phyloP scores from a whole-genome alignment of 2,888 invertebrate species.

The Oegoconia quadripuncta region DNA sequence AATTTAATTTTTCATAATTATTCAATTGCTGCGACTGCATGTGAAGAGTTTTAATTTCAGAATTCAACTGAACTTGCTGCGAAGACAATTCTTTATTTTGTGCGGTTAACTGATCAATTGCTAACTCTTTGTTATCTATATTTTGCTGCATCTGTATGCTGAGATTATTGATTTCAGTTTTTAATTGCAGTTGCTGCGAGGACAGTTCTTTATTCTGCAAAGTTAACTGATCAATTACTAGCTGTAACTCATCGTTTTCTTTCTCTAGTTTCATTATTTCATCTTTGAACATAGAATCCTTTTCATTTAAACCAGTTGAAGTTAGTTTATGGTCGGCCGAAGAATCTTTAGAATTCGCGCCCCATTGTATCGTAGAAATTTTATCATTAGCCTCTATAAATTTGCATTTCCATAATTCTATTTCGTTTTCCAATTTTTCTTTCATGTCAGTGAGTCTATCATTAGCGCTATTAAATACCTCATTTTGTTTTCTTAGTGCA shows the following conservation, averaged over 20 bases:
- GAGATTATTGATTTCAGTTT: constrained; percentile 46
- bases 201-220: constrained; percentile 48
- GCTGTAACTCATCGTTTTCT: constrained; percentile 68
- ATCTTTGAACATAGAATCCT: constrained; percentile 34
- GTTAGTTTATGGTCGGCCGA: constrained; percentile 28
- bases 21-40: too few species aligned
- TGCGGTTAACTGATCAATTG: constrained; percentile 23
- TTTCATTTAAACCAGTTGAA: constrained; percentile 11
- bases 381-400: constrained; percentile 85
- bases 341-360: constrained; percentile 40
- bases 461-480: constrained; percentile 86
- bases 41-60: too few species aligned
- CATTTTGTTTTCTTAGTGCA: constrained; percentile 83
- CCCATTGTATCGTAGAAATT: constrained; percentile 69
- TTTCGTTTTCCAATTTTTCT: constrained; percentile 88
- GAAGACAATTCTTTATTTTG: not conserved
- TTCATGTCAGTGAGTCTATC: constrained; percentile 89
- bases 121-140: too few species aligned
- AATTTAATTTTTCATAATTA: constrained; percentile 38
- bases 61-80: constrained; percentile 8
- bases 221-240: constrained; percentile 51
- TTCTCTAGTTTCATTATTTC: constrained; percentile 62
- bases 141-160: constrained; percentile 37
- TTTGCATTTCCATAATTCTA: constrained; percentile 85
- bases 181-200: constrained; percentile 36